A percentile compares a stretch with the other conserved stretches of the same genome.
These are phyloP conservation scores for Calcarius ornatus DNA, from an alignment of 2,113 vertebrate species.

Conservation along the genomic window DNA sequence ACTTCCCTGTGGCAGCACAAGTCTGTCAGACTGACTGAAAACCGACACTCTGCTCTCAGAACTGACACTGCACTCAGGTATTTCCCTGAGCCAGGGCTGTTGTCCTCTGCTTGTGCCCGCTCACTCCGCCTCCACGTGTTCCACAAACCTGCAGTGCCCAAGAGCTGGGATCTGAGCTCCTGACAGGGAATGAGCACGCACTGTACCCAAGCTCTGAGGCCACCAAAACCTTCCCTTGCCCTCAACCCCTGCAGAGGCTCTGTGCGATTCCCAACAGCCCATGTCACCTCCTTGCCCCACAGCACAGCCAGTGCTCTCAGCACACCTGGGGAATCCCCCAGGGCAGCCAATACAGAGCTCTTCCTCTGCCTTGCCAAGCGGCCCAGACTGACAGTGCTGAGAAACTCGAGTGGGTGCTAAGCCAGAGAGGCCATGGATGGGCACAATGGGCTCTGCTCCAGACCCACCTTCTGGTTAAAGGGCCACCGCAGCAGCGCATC, in stretches of 20 bases:
- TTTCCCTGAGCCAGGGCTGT: background rate
- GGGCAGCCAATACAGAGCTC: background rate
- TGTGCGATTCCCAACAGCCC: rapidly evolving
- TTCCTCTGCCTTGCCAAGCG: background rate
- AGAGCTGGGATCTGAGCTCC: background rate
- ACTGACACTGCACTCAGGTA: rapidly evolving
- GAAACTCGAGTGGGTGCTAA: background rate
- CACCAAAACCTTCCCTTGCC: background rate
- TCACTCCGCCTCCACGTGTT: rapidly evolving
- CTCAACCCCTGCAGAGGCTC: background rate
- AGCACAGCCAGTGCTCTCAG: background rate
- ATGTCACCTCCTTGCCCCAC: background rate
- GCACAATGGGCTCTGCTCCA: background rate
- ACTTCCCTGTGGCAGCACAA: background rate
- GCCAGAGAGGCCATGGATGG: background rate
- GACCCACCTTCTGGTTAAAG: slow-evolving; percentile 91
- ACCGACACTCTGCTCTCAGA: background rate
- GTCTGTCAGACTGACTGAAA: background rate
- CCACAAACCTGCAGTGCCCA: rapidly evolving
- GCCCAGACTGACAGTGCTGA: rapidly evolving
- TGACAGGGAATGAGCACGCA: rapidly evolving
- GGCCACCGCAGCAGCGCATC: slow-evolving; percentile 92
- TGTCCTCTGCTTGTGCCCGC: rapidly evolving
- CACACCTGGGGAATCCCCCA: background rate
- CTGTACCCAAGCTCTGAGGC: rapidly evolving